phyloP scores from a whole-genome alignment of 2,888 invertebrate genomes.

The Oscheius myriophilus region DNA sequence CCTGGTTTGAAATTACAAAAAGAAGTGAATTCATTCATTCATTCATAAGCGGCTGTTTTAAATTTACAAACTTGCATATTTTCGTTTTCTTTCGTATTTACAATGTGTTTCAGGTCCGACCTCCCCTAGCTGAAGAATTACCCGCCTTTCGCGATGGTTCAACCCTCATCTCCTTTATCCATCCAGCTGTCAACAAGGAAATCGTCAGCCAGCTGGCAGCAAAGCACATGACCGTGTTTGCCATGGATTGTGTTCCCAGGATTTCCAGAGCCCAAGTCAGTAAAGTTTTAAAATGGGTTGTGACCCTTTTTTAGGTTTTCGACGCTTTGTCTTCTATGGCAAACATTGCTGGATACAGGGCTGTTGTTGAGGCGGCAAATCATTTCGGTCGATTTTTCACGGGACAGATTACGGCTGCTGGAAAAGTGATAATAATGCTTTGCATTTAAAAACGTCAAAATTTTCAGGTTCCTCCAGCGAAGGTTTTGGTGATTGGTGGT shows the following conservation, averaged over 20 bases:
- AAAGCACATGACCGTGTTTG: constrained; percentile 83
- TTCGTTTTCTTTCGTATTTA: too few relatives aligned
- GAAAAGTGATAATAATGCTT: constrained; percentile 69
- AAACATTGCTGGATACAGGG: constrained; percentile 83
- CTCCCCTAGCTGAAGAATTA: constrained; percentile 79
- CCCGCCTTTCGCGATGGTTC: constrained; percentile 78
- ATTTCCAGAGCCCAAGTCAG: constrained; percentile 83
- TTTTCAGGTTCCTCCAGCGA: constrained; percentile 82
- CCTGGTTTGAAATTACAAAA: too few relatives aligned
- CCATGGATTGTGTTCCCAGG: constrained; percentile 88
- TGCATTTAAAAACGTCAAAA: not conserved
- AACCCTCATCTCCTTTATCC: constrained; percentile 84
- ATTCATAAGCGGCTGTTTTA: too few relatives aligned
- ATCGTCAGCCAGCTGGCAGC: constrained; percentile 80
- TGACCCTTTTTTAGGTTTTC: constrained; percentile 80
- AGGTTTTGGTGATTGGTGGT: constrained; percentile 86
- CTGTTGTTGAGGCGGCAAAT: constrained; percentile 87
- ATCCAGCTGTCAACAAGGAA: constrained; percentile 83
- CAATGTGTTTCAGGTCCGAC: constrained; percentile 80
- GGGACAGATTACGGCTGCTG: constrained; percentile 89
- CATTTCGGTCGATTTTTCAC: constrained; percentile 90
- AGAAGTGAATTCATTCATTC: too few relatives aligned
- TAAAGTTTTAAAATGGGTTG: too few relatives aligned
- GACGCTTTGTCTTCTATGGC: constrained; percentile 91
- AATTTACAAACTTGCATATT: too few relatives aligned